Conservation (phyloP, 2,797 vertebrate species). For the Fistularia tabacaria region DNA sequence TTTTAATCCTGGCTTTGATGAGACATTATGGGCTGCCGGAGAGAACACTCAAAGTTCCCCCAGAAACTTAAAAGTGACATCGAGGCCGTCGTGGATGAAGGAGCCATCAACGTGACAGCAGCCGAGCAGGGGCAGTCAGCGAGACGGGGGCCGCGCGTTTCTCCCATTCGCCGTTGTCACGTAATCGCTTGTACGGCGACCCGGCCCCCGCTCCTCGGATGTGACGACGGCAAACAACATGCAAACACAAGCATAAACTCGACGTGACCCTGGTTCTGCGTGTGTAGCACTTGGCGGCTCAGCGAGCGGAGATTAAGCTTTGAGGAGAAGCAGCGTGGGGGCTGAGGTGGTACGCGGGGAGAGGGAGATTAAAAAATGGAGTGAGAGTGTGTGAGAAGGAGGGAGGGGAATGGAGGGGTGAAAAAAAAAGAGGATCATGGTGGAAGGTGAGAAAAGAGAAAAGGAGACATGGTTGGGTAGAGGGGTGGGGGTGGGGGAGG, state of each 20-base stretch:
- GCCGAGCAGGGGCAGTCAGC: slow-evolving; percentile 10
- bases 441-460: slow-evolving; percentile 1
- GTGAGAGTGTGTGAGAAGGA: slow-evolving; percentile 8
- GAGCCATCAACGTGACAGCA: slow-evolving; percentile 31
- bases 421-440: slow-evolving; percentile 12
- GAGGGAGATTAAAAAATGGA: slow-evolving; percentile 13
- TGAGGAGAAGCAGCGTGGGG: slow-evolving; percentile 35
- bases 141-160: neutral
- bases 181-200: slow-evolving; percentile 31
- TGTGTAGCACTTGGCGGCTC: slow-evolving; percentile 54
- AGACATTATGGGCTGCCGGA: slow-evolving; percentile 71
- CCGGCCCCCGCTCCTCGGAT: slow-evolving; percentile 23
- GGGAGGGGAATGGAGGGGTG: neutral
- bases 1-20: slow-evolving; percentile 81
- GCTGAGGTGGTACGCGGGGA: slow-evolving; percentile 10
- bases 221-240: slow-evolving; percentile 25
- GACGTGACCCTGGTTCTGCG: slow-evolving; percentile 57
- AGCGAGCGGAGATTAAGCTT: slow-evolving; percentile 53
- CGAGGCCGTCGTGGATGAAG: slow-evolving; percentile 42
- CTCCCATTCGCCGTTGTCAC: slow-evolving; percentile 13
- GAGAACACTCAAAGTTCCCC: slow-evolving; percentile 63
- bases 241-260: slow-evolving; percentile 58
- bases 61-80: slow-evolving; percentile 60
- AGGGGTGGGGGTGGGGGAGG: slow-evolving; percentile 9
- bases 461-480: slow-evolving; percentile 11